Evolutionary conservation across 2,888 invertebrate species (phyloP).

Genomic region (Aphrophora alni): DNA sequence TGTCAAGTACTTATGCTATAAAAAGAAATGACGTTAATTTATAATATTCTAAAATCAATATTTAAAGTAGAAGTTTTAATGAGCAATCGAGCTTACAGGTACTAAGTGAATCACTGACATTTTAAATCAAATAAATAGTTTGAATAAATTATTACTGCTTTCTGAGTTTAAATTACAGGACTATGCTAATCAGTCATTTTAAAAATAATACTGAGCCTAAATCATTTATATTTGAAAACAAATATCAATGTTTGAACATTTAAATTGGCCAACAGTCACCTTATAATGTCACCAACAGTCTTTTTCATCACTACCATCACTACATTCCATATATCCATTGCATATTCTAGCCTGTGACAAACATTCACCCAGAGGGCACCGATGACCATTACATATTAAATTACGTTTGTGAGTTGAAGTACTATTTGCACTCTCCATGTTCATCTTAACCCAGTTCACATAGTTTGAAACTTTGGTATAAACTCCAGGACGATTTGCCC

Average conservation of each 20-base stretch:
- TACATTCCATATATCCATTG: slow-evolving; percentile 79
- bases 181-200: not conserved
- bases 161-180: not conserved
- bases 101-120: not conserved
- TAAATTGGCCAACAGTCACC: not conserved
- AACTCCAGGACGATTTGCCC: slow-evolving; percentile 79
- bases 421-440: slow-evolving; percentile 56
- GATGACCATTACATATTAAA: slow-evolving; percentile 66
- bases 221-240: not conserved
- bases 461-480: slow-evolving; percentile 82
- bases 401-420: not conserved
- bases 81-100: not conserved
- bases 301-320: slow-evolving; percentile 73
- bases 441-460: slow-evolving; percentile 71
- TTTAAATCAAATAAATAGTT: not conserved
- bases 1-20: too few relatives aligned
- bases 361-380: slow-evolving; percentile 79
- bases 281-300: slow-evolving; percentile 29
- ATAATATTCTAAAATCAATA: too few relatives aligned
- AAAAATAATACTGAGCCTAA: not conserved
- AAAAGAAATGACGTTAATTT: too few relatives aligned
- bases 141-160: not conserved
- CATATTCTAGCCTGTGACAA: slow-evolving; percentile 73
- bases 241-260: not conserved
- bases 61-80: too few relatives aligned